These are phyloP conservation scores for Mustelus asterias DNA, from an alignment of 2,113 vertebrate species.

Conservation along the genomic window DNA sequence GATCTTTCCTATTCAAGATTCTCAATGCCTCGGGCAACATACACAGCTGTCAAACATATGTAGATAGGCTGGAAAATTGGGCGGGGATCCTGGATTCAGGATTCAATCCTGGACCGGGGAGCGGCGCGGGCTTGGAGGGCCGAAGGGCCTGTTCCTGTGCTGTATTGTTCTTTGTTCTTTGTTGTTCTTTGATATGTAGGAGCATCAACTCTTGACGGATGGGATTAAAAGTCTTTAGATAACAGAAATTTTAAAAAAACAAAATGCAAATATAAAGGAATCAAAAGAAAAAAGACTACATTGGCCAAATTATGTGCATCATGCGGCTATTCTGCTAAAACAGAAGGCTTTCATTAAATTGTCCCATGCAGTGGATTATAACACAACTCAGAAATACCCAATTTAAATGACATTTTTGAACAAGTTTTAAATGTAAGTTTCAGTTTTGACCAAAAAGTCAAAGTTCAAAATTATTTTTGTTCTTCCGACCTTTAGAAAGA, in stretches of 20 bases:
- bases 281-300: background rate
- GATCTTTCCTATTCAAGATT: background rate
- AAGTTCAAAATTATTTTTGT: background rate
- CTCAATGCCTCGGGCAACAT: background rate
- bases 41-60: background rate
- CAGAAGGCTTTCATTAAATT: background rate
- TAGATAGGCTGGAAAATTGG: no score
- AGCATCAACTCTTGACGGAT: background rate
- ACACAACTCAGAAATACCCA: no score
- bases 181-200: no score
- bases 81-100: no score
- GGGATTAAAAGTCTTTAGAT: background rate
- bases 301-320: background rate
- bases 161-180: no score
- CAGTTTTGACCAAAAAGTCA: background rate
- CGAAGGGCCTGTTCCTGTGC: no score
- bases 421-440: background rate
- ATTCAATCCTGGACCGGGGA: no score
- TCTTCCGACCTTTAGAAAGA: constrained; percentile 86
- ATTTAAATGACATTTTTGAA: background rate
- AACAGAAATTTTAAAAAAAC: constrained; percentile 17
- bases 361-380: background rate
- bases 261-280: constrained; percentile 27
- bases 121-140: no score
- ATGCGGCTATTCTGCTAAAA: background rate